Base-by-base conservation (phyloP, 2,113 vertebrate species). In the Apeltes quadracus region DNA sequence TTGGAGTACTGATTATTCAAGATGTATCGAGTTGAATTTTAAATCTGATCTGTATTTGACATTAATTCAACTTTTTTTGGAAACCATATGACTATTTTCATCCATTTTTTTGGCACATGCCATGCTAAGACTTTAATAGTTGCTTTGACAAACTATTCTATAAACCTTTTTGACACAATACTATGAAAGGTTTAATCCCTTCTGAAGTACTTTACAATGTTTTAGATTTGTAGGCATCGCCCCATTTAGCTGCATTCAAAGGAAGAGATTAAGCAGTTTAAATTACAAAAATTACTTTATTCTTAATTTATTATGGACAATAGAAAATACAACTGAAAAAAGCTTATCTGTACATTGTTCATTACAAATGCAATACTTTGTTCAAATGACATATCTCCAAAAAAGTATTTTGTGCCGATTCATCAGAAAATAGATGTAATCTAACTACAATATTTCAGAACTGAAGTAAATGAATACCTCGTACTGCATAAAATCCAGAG, bases 271-370 rank as follows among this genome's bases (percentile, higher is more conserved):
- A 3, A 14, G n/a, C n/a, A 68, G 5, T 15, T 43, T 39, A 20
- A 76, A 58, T 71, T 79, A 91, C 53, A 87, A 91, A 92, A 90
- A 88, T 88, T 88, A 90, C 68, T 89, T 88, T 84, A 90, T 86
- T 91, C 82, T 82, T 89, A 90, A 91, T 86, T 91, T 90, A 75
- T 80, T 84, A 75, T 75, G 18, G 72, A 87, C 74, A 85, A 88
- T 92, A 92, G 82, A 93, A 93, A 91, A 91, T 82, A 81, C 74
- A 83, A 81, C 81, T 65, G 64, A 69, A 83, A 89, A 80, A 84
- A 87, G 70, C 72, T 67, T 56, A 20, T 89, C 77, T 91, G 83
- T 91, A 90, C 87, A 92, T 78, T 76, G 72, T 69, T 78, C 55
- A 58, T 58, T 73, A 88, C 67, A 85, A 90, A 83, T 64, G 48